Base-by-base conservation (phyloP, 2,113 vertebrate species). In the Sprattus sprattus region DNA sequence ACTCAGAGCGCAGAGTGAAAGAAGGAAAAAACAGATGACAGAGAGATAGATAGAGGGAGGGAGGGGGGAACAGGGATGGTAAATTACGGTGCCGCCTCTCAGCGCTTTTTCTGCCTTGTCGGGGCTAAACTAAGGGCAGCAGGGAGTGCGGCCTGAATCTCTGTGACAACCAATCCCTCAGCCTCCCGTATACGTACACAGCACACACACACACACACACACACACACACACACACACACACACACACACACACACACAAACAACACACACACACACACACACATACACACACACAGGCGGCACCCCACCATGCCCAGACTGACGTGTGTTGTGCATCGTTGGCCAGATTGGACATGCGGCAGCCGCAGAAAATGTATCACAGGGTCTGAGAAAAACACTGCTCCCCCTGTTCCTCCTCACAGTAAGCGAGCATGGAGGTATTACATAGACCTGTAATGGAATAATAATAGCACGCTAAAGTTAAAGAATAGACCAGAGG, bases 111-210 rank as follows among this genome's bases (percentile, higher is more conserved):
- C 91, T 91, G 92, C 92, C 92, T 92, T 95, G 93, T 94, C 88
- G 90, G 92, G 94, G 93, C 95, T 95, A 95, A 95, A 94, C 93
- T 93, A 94, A 93, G 94, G 94, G 93, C 93, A 95, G 92, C 94
- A 90, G 92, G 93, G 92, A 94, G 93, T 92, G 91, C 91, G 94
- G 92, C 89, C 90, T 85, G 88, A 94, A 93, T 95, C 92, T 93
- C 93, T 93, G 86, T 92, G 91, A 92, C 92, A 95, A 94, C 93
- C 93, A 92, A 95, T 95, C 92, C 93, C 91, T 95, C 95, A 95
- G 91, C 89, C 85, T 46, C 92, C 91, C 90, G 45, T 88, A 86
- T 57, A 75, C 81, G 83, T 80, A 75, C 87, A 3, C 64, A 9
- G 47, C 75, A 86, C 88, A 86, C 86, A 86, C 87, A 88, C 88